Base-by-base conservation (phyloP, 2,797 vertebrate genomes). In the Bufotes viridis region DNA sequence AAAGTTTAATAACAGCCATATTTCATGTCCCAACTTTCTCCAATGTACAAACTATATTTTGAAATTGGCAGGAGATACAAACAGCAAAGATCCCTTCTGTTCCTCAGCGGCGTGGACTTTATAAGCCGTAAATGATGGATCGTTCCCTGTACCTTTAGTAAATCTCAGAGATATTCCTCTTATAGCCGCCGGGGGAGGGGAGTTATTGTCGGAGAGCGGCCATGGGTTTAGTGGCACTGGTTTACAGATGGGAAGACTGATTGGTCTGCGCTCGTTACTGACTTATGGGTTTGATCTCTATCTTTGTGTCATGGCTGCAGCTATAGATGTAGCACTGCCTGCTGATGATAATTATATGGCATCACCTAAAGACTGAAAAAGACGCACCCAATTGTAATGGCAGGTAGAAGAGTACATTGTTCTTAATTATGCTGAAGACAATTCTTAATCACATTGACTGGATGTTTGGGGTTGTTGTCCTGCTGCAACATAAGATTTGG, bases 111-210 rank as follows among this genome's bases (percentile, higher is more conserved):
- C 60, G 49, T 11, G 18, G 84, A 78, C 84, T 85, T 85, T 85
- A 76, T 78, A 78, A 85, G 74, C 84, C 42, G 63, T 78, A 85
- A 85, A 85, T 78, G 84, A 78, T 78, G 74, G 75, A 85, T 78
- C 78, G 84, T 53, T 85, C 84, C 74, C 74, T 15, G 74, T 22
- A 26, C 42, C n/a, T 51, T 85, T 85, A 85, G 72, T 70, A 81
- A 58, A 80, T 87, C 78, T 81, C 67, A 42, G 24, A 67, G 61
- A 80, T 79, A 34, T 69, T 57, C 65, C 65, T 60, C 24, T 76
- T 65, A 76, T 76, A 61, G 13, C 83, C 55, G 8, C 60, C 18
- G 70, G 26, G 24, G 67, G 20, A 29, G 60, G 29, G 67, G 26
- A 17, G 65, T 11, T 67, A 12, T 13, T 20, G 57, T 10, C 2